These are phyloP conservation scores for Pyrocoelia pectoralis DNA, from an alignment of 2,888 invertebrate genomes.

Conservation along the genomic window DNA sequence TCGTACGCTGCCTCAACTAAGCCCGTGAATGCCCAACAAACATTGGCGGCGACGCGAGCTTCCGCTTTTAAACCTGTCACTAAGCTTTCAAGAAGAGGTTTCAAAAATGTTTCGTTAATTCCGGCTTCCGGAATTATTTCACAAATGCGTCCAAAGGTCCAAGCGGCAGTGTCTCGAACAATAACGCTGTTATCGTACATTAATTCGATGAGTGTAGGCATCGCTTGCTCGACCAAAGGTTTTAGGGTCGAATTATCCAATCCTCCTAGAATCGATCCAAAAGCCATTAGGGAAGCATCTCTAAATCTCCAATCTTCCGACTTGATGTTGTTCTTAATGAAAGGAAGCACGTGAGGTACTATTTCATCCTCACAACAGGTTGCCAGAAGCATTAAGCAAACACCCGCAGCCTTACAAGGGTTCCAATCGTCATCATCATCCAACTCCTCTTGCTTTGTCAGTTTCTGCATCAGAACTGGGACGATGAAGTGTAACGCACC, in stretches of 20 bases:
- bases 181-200: conserved; percentile 95
- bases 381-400: conserved; percentile 96
- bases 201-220: conserved; percentile 93
- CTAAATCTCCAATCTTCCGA: conserved; percentile 85
- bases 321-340: conserved; percentile 94
- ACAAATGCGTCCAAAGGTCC: conserved; percentile 98
- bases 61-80: conserved; percentile 90
- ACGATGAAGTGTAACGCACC: conserved; percentile 95
- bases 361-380: conserved; percentile 98
- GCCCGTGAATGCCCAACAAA: conserved; percentile 98
- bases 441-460: conserved; percentile 96
- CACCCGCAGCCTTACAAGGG: conserved; percentile 98
- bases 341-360: conserved; percentile 94
- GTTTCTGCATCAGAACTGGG: conserved; percentile 90
- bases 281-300: conserved; percentile 99
- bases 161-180: conserved; percentile 96
- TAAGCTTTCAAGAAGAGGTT: conserved; percentile 81
- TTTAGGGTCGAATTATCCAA: conserved; percentile 87
- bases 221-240: conserved; percentile 94
- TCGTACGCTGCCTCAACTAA: conserved; percentile 97
- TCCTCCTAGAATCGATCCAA: conserved; percentile 86
- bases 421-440: conserved; percentile 99
- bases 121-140: conserved; percentile 96
- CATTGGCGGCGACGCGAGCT: conserved; percentile 96
- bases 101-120: conserved; percentile 85